Base-by-base conservation (phyloP, 35 echinoderm and acorn worm species). In the Apostichopus californicus region DNA sequence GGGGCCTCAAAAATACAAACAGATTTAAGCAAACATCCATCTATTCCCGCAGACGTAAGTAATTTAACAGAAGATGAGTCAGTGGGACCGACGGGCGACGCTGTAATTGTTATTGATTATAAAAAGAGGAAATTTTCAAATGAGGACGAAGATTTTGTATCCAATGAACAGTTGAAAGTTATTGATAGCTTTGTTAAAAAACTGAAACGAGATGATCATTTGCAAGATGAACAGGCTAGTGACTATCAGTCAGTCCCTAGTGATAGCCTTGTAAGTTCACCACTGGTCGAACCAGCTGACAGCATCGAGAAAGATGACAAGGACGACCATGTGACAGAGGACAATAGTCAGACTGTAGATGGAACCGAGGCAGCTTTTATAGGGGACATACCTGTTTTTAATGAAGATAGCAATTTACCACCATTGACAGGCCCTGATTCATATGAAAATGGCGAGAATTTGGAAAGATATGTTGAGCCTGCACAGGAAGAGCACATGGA, bases 21-120 rank as follows among this genome's bases (percentile, higher is more conserved):
- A 21, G 57, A 85, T 59, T 55, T 85, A 52, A 20, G 55, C 55
- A 59, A 85, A 85, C 54, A 85, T 25, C 81, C 81, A 8, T 85
- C 57, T 58, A 85, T 85, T 58, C 81, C 81, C 3, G 81, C 81
- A 58, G 81, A 85, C 12, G 18, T 85, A 20, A 85, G 81, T 58
- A 52, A 85, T 25, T 58, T 85, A 4, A 85, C 55, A 58, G 81
- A 56, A 20, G 81, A 17, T 58, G 81, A 85, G 55, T 56, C 55
- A 56, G 58, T 18, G 54, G 56, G 81, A 58, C 81, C 81, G 54
- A 60, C 81, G 58, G 81, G 81, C 58, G 81, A 85, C 11, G 5
- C 55, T 20, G 57, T 85, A 5, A 85, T 85, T 21, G 58, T 85
- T 22, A 85, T 85, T 9, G 81, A 85, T 85, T 85, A 85, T 52